Evolutionary conservation across 2,888 invertebrate species (phyloP).

Genomic region (Barypeithes pellucidus): DNA sequence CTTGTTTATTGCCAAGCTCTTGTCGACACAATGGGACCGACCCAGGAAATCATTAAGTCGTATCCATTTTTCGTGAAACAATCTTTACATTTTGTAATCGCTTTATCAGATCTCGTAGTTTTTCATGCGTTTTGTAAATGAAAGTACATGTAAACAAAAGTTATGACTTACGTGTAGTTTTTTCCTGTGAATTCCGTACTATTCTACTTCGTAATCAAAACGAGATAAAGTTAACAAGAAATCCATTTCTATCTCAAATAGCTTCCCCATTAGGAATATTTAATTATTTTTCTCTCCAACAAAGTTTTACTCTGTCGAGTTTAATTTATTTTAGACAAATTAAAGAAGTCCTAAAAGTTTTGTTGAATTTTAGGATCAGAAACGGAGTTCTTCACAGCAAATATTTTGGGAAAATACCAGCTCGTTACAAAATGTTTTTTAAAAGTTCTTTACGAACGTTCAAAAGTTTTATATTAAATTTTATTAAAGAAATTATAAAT

Average conservation of each 20-base stretch:
- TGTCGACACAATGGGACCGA: too few species aligned
- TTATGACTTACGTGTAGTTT: too few species aligned
- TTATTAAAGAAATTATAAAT: background rate
- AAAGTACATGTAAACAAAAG: too few species aligned
- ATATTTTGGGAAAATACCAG: background rate
- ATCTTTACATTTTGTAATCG: too few species aligned
- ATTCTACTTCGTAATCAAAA: too few species aligned
- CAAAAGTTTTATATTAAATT: background rate
- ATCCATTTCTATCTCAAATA: conserved; percentile 7
- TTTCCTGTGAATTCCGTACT: too few species aligned
- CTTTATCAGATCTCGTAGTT: too few species aligned
- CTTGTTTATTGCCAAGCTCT: too few species aligned
- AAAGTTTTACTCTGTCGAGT: background rate
- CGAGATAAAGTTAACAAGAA: conserved; percentile 6
- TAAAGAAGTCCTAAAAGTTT: conserved; percentile 21
- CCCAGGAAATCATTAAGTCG: too few species aligned
- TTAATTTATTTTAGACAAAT: conserved; percentile 20
- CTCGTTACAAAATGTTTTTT: background rate
- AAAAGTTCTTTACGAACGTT: too few species aligned
- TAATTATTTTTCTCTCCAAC: conserved; percentile 14
- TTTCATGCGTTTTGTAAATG: too few species aligned
- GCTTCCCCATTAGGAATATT: conserved; percentile 13
- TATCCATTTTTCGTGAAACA: too few species aligned
- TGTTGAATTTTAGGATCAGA: background rate
- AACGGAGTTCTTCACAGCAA: background rate